Evolutionary conservation across 2,888 invertebrate species (phyloP), one percentile per base, ranked within the genome.

Genomic region (Lypha dubia): DNA sequence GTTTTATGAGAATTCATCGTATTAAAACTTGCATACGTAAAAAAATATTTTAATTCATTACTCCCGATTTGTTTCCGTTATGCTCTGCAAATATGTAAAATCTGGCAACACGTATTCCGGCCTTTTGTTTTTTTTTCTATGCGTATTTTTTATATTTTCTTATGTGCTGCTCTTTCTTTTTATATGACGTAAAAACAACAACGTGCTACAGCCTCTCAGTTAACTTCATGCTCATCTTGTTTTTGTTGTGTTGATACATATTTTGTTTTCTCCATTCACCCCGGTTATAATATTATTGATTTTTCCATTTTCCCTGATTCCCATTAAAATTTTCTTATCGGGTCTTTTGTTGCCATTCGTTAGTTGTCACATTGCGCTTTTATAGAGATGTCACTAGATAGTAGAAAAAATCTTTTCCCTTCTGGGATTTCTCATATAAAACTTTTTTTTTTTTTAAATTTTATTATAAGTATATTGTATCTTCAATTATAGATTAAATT

Each of bases 221-320:
- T 67, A 68, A 65, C 11, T 32, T 8, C 6, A 13, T 32, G 17
- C 46, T 13, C 8, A 32, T 38, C 11, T 56, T 56, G 53, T 60
- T 53, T 44, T 63, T 82, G 11, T 71, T 74, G 6, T 63, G 44
- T 35, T 74, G 17, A 38, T 74, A 51, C 7, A n/a, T 56, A 15
- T 80, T 74, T 38, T 65, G 28, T 58, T 32, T 46, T 76, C 11
- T 73, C 17, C 51, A 71, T 74, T 84, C 15, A 77, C 60, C 81
- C 85, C 83, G 79, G 80, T 85, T 70, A 76, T 51, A 35, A 75
- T 79, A 51, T 86, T 87, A 87, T 87, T 73, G 87, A 87, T 87
- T 87, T 84, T 80, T 77, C 65, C 49, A 3, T 13, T 46, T 51
- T 79, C 65, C 70, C 56, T 24, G n/a, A 22, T 22, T 62, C 62